Conservation (phyloP, 2,113 vertebrate genomes). For the Pyxicephalus adspersus region DNA sequence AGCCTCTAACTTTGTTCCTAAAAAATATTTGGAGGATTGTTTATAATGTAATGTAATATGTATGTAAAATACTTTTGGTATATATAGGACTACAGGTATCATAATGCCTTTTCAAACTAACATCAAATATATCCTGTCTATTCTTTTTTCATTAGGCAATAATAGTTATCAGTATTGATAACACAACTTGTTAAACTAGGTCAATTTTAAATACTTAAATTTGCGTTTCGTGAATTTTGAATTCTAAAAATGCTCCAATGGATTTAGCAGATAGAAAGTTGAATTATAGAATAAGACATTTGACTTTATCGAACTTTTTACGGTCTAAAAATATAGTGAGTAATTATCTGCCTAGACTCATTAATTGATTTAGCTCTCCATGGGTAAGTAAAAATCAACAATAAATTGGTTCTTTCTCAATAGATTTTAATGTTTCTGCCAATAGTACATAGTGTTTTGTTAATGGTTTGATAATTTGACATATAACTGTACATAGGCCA, state of each 20-base stretch:
- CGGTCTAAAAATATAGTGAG: slow-evolving; percentile 78
- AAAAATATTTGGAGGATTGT: background rate
- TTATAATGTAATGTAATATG: too few relatives aligned
- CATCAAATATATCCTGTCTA: too few relatives aligned
- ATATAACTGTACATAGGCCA: too few relatives aligned
- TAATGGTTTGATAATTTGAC: too few relatives aligned
- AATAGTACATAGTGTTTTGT: slow-evolving; percentile 42
- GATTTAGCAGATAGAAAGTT: slow-evolving; percentile 54
- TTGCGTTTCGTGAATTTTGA: background rate
- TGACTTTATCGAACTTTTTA: slow-evolving; percentile 88
- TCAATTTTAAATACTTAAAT: background rate
- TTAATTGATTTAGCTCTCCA: slow-evolving; percentile 81
- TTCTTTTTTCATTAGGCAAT: too few relatives aligned
- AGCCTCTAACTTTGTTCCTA: slow-evolving; percentile 4
- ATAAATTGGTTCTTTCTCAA: slow-evolving; percentile 75
- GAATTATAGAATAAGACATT: slow-evolving; percentile 81
- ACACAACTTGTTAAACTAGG: too few relatives aligned
- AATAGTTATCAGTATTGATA: too few relatives aligned
- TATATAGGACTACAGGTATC: too few relatives aligned
- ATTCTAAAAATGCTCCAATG: slow-evolving; percentile 13
- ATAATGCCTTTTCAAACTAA: too few relatives aligned
- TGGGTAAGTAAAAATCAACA: slow-evolving; percentile 77
- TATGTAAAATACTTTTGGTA: too few relatives aligned
- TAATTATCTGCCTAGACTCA: slow-evolving; percentile 86
- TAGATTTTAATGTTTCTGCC: slow-evolving; percentile 56